These are phyloP conservation scores for Pinctada fucata DNA, from an alignment of 2,888 invertebrate species.

Conservation along the genomic window DNA sequence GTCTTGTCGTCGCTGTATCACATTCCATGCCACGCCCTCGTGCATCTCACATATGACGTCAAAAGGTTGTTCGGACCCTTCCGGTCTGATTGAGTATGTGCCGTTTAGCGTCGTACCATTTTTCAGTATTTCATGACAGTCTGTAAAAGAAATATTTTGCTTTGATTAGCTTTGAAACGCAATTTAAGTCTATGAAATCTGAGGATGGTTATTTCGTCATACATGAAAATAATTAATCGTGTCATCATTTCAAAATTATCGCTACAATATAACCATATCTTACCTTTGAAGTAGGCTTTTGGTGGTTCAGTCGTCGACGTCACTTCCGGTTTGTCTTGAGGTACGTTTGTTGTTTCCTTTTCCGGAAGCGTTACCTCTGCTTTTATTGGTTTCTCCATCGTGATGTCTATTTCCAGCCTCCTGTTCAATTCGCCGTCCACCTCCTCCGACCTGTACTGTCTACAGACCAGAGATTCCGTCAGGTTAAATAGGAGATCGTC, in stretches of 20 bases:
- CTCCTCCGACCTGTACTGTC: background rate
- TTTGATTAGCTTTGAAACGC: background rate
- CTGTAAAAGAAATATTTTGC: conserved; percentile 29
- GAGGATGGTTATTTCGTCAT: too few relatives aligned
- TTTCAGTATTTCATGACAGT: conserved; percentile 40
- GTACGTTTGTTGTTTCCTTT: background rate
- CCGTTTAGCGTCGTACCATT: conserved; percentile 31
- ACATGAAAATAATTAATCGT: too few relatives aligned
- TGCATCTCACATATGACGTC: conserved; percentile 42
- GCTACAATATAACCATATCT: too few relatives aligned
- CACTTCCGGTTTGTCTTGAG: background rate
- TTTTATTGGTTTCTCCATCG: background rate
- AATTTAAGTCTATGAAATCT: too few relatives aligned
- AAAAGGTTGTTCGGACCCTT: conserved; percentile 32
- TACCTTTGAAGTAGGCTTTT: background rate
- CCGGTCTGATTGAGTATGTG: conserved; percentile 40
- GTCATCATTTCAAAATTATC: too few relatives aligned
- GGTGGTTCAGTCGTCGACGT: background rate
- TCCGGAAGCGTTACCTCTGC: background rate
- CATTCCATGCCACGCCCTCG: conserved; percentile 80
- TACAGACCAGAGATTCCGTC: background rate
- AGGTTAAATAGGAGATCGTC: background rate
- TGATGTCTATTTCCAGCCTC: background rate
- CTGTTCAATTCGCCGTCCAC: background rate
- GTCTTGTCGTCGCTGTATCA: conserved; percentile 87